Evolutionary conservation across 2,797 vertebrate genomes (phyloP), one percentile per base, ranked within the genome.

Genomic region (Rhinella marina): DNA sequence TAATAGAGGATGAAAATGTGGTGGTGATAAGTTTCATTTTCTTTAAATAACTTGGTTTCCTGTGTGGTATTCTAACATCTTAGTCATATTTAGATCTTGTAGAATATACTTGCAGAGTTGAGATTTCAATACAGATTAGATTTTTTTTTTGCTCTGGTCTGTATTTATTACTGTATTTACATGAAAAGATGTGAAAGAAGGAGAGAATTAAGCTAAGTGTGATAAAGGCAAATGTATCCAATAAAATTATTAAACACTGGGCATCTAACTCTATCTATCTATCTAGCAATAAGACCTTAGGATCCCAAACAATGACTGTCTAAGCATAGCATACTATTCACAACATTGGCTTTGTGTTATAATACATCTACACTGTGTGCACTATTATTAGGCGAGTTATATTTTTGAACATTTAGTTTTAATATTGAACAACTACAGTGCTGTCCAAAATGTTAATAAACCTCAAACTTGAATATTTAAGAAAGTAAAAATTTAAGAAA

Each of bases 131-230:
- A 50, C 50, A 12, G 41, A 50, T 50, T 75, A 52, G 50, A 50
- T 75, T 12, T 75, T 50, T 73, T 1, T 73, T 32, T 41, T 73
- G 19, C 23, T 66, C 2, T 59, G 17, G 13, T 59, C 17, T 59
- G 19, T 59, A 16, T 62, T n/a, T 48, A 73, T n/a, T 75, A 50
- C 72, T 75, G 72, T 52, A 75, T 23, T 75, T 77, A 54, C 50
- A 77, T 54, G 23, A 52, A 77, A 54, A 48, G 48, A 77, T 54
- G 50, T 54, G 73, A 77, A 77, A 77, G 73, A 52, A 77, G 73
- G 70, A 41, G 70, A 73, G 29, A 73, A 41, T 32, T 32, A 17
- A 17, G 27, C 19, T 70, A 2, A 41, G 64, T 3, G 5, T 27
- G 12, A 66, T 25, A 66, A 27, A 66, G 61, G n/a, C n/a, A 62